Conservation (phyloP, 2,888 invertebrate species). For the Ectemnius continuus region DNA sequence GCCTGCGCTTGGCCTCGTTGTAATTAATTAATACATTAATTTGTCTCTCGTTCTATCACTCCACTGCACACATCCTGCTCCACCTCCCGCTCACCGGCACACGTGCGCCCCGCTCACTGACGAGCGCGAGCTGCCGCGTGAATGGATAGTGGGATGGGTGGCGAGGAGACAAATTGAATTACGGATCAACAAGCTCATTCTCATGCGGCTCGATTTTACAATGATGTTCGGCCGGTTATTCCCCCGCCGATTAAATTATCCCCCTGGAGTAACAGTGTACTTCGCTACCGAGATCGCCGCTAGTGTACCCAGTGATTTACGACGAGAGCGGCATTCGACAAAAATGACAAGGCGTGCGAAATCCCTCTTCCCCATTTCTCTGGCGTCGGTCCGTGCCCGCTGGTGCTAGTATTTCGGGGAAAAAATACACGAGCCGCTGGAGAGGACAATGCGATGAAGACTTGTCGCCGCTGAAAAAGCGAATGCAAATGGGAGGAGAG, state of each 20-base stretch:
- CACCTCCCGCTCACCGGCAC: no score
- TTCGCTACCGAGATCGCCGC: no score
- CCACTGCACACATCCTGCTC: slow-evolving; percentile 1
- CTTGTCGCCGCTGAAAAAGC: slow-evolving; percentile 37
- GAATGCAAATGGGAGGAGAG: slow-evolving; percentile 49
- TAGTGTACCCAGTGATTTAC: no score
- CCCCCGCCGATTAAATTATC: no score
- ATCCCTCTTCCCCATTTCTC: slow-evolving; percentile 15
- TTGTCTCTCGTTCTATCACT: slow-evolving; percentile 30
- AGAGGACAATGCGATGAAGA: slow-evolving; percentile 22
- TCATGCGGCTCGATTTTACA: no score
- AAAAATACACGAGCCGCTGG: slow-evolving; percentile 25
- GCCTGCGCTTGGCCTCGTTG: slow-evolving; percentile 32
- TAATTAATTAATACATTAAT: slow-evolving; percentile 68
- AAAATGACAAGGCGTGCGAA: background rate
- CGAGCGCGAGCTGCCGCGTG: background rate
- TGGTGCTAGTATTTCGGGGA: background rate
- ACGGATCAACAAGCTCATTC: no score
- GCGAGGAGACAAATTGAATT: no score
- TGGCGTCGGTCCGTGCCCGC: slow-evolving; percentile 30
- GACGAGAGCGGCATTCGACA: background rate
- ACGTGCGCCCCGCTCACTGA: no score
- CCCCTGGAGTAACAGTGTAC: no score
- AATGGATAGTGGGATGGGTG: background rate
- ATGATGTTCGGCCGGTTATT: no score